Evolutionary conservation across 2,113 vertebrate species (phyloP).

Genomic region (Centropus bengalensis): DNA sequence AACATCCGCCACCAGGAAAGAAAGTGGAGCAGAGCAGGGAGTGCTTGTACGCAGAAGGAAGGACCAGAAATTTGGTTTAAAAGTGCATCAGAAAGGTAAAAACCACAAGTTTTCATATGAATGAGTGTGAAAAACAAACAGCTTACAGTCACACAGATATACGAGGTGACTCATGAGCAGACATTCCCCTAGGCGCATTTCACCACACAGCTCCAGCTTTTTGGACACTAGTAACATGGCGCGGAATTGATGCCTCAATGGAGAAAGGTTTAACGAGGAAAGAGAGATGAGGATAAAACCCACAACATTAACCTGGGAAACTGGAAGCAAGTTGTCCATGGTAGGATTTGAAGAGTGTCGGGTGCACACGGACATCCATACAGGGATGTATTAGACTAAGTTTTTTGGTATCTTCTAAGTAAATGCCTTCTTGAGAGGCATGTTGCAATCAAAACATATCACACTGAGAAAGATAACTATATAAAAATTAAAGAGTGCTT

Average conservation of each 20-base stretch:
- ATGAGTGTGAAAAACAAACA: background rate
- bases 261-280: background rate
- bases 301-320: background rate
- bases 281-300: background rate
- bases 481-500: background rate
- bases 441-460: background rate
- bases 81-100: background rate
- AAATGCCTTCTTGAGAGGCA: background rate
- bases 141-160: background rate
- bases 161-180: background rate
- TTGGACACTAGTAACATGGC: background rate
- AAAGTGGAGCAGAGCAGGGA: background rate
- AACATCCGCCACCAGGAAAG: background rate
- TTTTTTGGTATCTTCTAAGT: background rate
- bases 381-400: background rate
- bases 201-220: background rate
- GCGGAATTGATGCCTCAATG: background rate
- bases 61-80: background rate
- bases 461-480: accelerated
- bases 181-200: background rate
- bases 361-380: accelerated
- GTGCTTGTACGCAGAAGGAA: background rate
- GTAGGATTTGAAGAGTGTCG: background rate
- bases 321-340: background rate
- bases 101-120: background rate